phyloP scores from a whole-genome alignment of 2,888 invertebrate genomes.

The Leptopilina myrica region DNA sequence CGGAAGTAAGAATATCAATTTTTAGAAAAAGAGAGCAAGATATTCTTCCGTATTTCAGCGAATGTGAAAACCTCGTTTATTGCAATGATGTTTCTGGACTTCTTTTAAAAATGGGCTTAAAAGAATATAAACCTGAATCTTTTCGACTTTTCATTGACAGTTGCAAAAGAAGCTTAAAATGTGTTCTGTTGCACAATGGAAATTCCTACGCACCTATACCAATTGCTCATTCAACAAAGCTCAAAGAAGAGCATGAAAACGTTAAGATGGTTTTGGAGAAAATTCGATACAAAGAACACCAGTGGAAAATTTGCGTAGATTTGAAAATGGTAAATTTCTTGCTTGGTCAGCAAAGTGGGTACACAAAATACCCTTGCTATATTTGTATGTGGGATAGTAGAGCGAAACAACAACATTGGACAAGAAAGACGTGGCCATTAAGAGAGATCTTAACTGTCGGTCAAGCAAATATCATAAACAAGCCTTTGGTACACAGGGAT shows the following conservation, averaged over 20 bases:
- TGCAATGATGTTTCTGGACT: neutral
- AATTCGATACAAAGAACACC: conserved; percentile 14
- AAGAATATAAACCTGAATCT: too few species aligned
- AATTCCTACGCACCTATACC: conserved; percentile 27
- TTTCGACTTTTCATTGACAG: neutral
- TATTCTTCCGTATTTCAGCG: conserved; percentile 8
- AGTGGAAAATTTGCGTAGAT: conserved; percentile 23
- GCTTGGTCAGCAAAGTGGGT: conserved; percentile 29
- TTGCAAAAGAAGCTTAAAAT: neutral
- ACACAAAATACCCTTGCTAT: conserved; percentile 22
- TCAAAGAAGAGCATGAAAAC: conserved; percentile 22
- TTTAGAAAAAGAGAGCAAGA: neutral
- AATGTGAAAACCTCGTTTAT: neutral
- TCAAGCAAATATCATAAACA: conserved; percentile 49
- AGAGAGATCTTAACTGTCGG: conserved; percentile 44
- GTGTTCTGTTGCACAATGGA: conserved; percentile 29
- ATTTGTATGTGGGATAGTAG: conserved; percentile 47
- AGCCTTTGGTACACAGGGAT: conserved; percentile 50
- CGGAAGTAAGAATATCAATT: too few species aligned
- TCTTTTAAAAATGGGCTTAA: neutral
- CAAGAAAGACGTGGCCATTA: conserved; percentile 48
- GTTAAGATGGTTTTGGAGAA: conserved; percentile 22
- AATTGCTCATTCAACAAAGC: conserved; percentile 17
- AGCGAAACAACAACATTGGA: conserved; percentile 47
- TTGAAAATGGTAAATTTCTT: conserved; percentile 31